phyloP scores from a whole-genome alignment of 1,140 invertebrate species.

The Papilio helenus region DNA sequence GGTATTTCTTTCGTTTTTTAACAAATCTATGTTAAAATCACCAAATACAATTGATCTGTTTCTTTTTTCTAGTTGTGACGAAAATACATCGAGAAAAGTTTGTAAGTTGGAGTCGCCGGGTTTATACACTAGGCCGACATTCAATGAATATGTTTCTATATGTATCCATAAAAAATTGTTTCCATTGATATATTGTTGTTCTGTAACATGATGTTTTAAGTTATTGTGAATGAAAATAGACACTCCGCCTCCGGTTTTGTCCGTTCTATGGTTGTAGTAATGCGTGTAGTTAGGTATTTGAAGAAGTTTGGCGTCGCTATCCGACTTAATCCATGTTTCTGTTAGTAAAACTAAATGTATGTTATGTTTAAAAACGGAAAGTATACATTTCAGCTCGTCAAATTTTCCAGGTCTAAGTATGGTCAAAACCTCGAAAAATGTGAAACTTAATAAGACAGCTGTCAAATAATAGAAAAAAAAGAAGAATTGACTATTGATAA shows the following conservation, averaged over 20 bases:
- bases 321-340: neutral
- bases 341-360: neutral
- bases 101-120: too few relatives aligned
- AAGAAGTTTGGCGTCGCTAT: neutral
- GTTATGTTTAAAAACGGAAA: neutral
- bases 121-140: too few relatives aligned
- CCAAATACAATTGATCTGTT: too few relatives aligned
- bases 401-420: neutral
- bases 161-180: slow-evolving; percentile 22
- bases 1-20: too few relatives aligned
- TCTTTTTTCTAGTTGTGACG: too few relatives aligned
- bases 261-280: slow-evolving; percentile 11
- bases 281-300: slow-evolving; percentile 11
- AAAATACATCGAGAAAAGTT: too few relatives aligned
- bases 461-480: too few relatives aligned
- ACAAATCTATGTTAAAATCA: too few relatives aligned
- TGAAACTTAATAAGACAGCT: too few relatives aligned
- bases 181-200: neutral
- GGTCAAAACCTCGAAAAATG: too few relatives aligned
- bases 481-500: too few relatives aligned
- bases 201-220: slow-evolving; percentile 1
- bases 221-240: slow-evolving; percentile 19
- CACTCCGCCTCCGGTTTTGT: slow-evolving; percentile 10
- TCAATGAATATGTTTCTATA: too few relatives aligned
- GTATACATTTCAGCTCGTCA: slow-evolving; percentile 12